Base-by-base conservation (phyloP, 2,797 vertebrate species). In the Thalassophryne amazonica region DNA sequence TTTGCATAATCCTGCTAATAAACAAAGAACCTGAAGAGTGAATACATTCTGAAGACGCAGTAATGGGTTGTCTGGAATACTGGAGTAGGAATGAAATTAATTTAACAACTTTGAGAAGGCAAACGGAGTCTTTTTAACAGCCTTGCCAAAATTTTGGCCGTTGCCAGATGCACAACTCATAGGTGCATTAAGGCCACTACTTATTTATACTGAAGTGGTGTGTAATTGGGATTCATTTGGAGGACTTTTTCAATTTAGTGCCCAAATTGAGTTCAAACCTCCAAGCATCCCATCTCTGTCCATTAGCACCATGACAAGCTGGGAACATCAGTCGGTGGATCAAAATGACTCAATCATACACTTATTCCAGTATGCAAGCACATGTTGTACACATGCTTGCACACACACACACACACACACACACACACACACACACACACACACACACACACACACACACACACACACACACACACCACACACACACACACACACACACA, bases 221-320 rank as follows among this genome's bases (percentile, higher is more conserved):
- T 50, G 78, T 82, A 88, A 89, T 85, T 84, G 73, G 72, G 73
- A 68, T 60, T 85, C 73, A 86, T 86, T 84, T 86, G 52, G 60
- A 59, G 36, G 59, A 70, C 58, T 67, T 75, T 78, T 85, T 84
- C 56, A 81, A 72, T 82, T 79, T 76, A 73, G 46, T 46, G 34
- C 55, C 69, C 47, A 84, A 81, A 87, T 69, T 69, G 60, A 76
- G 65, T 70, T 67, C 66, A 62, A 64, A 60, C 69, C 62, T 67
- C 51, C 30, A 46, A 78, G 71, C 69, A 59, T 49, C 48, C 64
- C 42, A 85, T 85, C 78, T 71, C 65, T 63, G 39, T 69, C 81
- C 80, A 84, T 84, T 86, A 84, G 52, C 58, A 20, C 56, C 38
- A 76, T 61, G 59, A 69, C 72, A 83, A 52, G 49, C 29, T 11